These are phyloP conservation scores for Neogobius melanostomus DNA, from an alignment of 2,113 vertebrate species.

Conservation along the genomic window DNA sequence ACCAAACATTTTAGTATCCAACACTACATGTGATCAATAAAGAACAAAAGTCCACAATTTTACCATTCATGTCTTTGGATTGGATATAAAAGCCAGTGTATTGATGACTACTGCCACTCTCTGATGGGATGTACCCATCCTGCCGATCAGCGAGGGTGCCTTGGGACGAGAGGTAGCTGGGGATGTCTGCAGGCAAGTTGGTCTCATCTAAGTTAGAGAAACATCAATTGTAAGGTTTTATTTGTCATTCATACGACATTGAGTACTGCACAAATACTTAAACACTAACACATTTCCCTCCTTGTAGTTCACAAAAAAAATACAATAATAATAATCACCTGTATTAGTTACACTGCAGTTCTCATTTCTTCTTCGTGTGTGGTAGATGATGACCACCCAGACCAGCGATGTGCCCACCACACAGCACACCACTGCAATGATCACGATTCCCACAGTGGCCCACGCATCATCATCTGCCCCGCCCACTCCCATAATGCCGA, in stretches of 20 bases:
- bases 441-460: slow-evolving; percentile 94
- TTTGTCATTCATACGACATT: too few species aligned
- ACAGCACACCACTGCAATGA: slow-evolving; percentile 97
- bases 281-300: too few species aligned
- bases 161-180: slow-evolving; percentile 95
- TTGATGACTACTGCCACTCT: slow-evolving; percentile 91
- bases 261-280: too few species aligned
- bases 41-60: not conserved
- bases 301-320: not conserved
- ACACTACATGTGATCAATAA: not conserved
- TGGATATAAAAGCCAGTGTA: slow-evolving; percentile 89
- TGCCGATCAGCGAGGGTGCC: slow-evolving; percentile 92
- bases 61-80: slow-evolving; percentile 86
- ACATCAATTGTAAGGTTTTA: not conserved
- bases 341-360: slow-evolving; percentile 98
- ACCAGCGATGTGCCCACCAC: slow-evolving; percentile 97
- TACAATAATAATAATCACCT: slow-evolving; percentile 74
- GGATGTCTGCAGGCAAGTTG: slow-evolving; percentile 93
- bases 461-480: slow-evolving; percentile 86
- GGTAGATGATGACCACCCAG: slow-evolving; percentile 99
- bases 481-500: slow-evolving; percentile 41
- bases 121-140: slow-evolving; percentile 88
- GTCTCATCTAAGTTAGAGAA: slow-evolving; percentile 85
- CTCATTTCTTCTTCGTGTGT: slow-evolving; percentile 90
- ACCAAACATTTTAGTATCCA: not conserved